A percentile compares a stretch with the other conserved stretches of the same genome.
These are phyloP conservation scores for Sisyra nigra DNA, from an alignment of 2,888 invertebrate genomes.

Conservation along the genomic window DNA sequence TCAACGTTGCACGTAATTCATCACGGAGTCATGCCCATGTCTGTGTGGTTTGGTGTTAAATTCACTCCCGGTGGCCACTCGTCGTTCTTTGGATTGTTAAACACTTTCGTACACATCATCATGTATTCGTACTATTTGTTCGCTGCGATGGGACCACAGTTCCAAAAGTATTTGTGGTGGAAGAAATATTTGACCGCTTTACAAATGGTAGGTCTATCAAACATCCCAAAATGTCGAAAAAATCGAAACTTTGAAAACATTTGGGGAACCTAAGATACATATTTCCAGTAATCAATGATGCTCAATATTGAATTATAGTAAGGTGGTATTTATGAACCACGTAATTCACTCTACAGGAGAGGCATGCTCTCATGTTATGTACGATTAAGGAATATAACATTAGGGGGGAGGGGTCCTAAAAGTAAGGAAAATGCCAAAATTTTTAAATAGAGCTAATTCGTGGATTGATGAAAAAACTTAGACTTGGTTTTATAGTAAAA, in stretches of 20 bases:
- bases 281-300: no score
- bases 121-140: constrained; percentile 90
- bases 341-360: neutral
- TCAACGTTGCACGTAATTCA: constrained; percentile 91
- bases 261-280: no score
- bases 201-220: constrained; percentile 80
- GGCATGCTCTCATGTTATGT: no score
- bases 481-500: no score
- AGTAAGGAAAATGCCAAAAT: no score
- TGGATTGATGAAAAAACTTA: no score
- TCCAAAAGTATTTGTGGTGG: constrained; percentile 89
- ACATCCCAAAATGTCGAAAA: neutral
- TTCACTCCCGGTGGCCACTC: constrained; percentile 67
- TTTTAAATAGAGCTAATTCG: no score
- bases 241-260: neutral
- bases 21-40: constrained; percentile 94
- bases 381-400: no score
- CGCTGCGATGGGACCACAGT: constrained; percentile 74
- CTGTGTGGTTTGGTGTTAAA: constrained; percentile 59
- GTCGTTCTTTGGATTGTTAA: constrained; percentile 84
- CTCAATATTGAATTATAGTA: no score
- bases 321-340: neutral
- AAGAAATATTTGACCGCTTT: constrained; percentile 82
- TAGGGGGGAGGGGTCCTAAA: no score
- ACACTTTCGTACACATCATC: constrained; percentile 87